Percentiles rank a stretch among this genome's conserved stretches.
phyloP scores from a whole-genome alignment of 2,888 invertebrate species.

The Panzeria rudis region DNA sequence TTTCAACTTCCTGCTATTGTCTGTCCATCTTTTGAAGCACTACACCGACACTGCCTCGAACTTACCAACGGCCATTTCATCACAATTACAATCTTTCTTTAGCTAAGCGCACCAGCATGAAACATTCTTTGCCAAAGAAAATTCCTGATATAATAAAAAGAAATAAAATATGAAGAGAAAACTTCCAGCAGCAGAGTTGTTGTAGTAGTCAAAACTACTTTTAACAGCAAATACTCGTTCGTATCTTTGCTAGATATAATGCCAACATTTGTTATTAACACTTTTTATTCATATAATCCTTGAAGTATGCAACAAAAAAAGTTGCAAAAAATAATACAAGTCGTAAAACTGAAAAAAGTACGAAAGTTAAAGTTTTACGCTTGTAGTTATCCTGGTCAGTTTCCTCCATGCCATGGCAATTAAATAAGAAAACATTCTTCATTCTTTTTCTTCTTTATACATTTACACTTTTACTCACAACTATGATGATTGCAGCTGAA shows the following conservation, averaged over 20 bases:
- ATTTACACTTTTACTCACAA: slow-evolving; percentile 19
- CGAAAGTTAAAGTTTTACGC: slow-evolving; percentile 68
- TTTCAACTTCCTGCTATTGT: slow-evolving; percentile 54
- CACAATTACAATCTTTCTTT: slow-evolving; percentile 60
- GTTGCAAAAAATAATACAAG: neutral
- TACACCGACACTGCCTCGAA: neutral
- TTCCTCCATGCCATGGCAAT: slow-evolving; percentile 59
- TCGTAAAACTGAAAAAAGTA: slow-evolving; percentile 17
- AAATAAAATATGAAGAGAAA: slow-evolving; percentile 7
- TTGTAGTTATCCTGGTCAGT: slow-evolving; percentile 69
- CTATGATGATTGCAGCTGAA: slow-evolving; percentile 40
- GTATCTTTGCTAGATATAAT: slow-evolving; percentile 63
- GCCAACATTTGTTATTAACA: slow-evolving; percentile 73
- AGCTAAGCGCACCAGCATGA: slow-evolving; percentile 58
- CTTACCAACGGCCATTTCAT: slow-evolving; percentile 71
- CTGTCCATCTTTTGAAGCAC: slow-evolving; percentile 15
- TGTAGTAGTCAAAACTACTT: slow-evolving; percentile 58
- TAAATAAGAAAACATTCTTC: slow-evolving; percentile 26
- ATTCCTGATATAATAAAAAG: slow-evolving; percentile 33
- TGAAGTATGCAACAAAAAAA: slow-evolving; percentile 55
- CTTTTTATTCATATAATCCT: slow-evolving; percentile 65
- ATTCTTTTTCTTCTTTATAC: neutral
- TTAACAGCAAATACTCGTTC: slow-evolving; percentile 53
- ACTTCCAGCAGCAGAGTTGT: slow-evolving; percentile 35
- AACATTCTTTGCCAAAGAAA: slow-evolving; percentile 58